A percentile compares a stretch with the other conserved stretches of the same genome.
These are phyloP conservation scores for Corythoichthys intestinalis DNA, from an alignment of 2,113 vertebrate genomes.

Conservation along the genomic window DNA sequence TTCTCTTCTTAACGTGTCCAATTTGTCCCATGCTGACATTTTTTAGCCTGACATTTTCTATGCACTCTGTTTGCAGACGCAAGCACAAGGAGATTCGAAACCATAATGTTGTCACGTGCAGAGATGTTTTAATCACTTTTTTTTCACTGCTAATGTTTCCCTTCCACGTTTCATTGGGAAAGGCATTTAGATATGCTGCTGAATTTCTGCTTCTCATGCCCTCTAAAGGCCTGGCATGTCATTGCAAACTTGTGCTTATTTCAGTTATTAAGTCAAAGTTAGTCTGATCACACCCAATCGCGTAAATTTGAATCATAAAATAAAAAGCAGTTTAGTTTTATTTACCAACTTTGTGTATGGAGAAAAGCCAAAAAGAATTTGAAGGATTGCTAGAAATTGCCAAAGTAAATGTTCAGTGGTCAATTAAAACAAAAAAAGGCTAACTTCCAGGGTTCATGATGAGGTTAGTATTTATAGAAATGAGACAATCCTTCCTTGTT, in stretches of 20 bases:
- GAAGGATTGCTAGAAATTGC: neutral
- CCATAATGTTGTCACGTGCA: slow-evolving; percentile 49
- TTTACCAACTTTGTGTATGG: neutral
- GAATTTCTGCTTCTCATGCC: neutral
- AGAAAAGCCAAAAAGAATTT: neutral
- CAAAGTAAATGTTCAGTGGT: neutral
- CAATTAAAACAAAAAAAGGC: neutral
- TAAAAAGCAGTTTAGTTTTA: neutral
- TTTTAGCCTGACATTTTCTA: slow-evolving; percentile 29
- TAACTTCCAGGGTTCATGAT: neutral
- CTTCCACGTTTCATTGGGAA: slow-evolving; percentile 24
- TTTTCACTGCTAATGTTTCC: slow-evolving; percentile 22
- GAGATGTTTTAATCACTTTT: slow-evolving; percentile 32
- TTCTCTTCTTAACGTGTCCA: slow-evolving; percentile 45
- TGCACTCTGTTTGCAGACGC: slow-evolving; percentile 48
- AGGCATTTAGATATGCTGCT: slow-evolving; percentile 10
- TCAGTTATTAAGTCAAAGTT: slow-evolving; percentile 6
- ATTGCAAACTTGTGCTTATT: slow-evolving; percentile 4
- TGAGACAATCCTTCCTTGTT: neutral
- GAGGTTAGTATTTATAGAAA: neutral
- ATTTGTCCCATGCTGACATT: slow-evolving; percentile 30
- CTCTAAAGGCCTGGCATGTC: neutral
- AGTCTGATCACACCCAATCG: neutral
- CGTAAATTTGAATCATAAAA: neutral
- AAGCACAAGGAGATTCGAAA: slow-evolving; percentile 46